Conservation (phyloP, 2,888 invertebrate species). For the Agrotis ipsilon region DNA sequence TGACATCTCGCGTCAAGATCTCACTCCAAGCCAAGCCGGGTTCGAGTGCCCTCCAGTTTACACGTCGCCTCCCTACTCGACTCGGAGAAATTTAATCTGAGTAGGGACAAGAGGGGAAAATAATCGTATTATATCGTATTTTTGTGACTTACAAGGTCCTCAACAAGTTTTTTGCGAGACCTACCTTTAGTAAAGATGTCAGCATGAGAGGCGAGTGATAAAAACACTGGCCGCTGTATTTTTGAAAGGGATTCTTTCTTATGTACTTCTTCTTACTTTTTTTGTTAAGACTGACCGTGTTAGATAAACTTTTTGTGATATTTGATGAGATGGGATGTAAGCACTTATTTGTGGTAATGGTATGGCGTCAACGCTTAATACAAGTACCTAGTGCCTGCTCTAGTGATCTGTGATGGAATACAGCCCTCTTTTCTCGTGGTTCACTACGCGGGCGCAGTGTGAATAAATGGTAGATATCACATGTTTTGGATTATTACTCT, state of each 20-base stretch:
- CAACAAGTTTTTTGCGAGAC: slow-evolving; percentile 52
- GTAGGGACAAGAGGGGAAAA: slow-evolving; percentile 71
- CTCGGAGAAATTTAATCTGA: slow-evolving; percentile 77
- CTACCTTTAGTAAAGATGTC: slow-evolving; percentile 55
- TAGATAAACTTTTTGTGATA: slow-evolving; percentile 17
- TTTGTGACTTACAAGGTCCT: slow-evolving; percentile 66
- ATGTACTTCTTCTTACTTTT: slow-evolving; percentile 10
- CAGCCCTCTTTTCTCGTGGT: no score
- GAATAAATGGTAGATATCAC: no score
- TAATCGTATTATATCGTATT: slow-evolving; percentile 72
- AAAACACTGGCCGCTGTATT: slow-evolving; percentile 43
- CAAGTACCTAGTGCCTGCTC: no score
- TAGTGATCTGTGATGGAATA: no score
- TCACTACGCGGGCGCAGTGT: no score
- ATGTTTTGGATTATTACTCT: no score
- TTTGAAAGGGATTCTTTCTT: slow-evolving; percentile 20
- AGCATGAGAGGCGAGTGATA: slow-evolving; percentile 40
- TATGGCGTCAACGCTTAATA: background rate
- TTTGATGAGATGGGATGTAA: background rate
- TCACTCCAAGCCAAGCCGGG: slow-evolving; percentile 60
- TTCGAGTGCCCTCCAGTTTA: slow-evolving; percentile 76
- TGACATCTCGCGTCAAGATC: slow-evolving; percentile 68
- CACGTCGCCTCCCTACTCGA: slow-evolving; percentile 69
- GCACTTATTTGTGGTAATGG: background rate
- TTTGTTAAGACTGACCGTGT: background rate